A percentile compares a stretch with the other conserved stretches of the same genome.
phyloP scores from a whole-genome alignment of 92 coral and sea anemone species.

The Scolanthus callimorphus region DNA sequence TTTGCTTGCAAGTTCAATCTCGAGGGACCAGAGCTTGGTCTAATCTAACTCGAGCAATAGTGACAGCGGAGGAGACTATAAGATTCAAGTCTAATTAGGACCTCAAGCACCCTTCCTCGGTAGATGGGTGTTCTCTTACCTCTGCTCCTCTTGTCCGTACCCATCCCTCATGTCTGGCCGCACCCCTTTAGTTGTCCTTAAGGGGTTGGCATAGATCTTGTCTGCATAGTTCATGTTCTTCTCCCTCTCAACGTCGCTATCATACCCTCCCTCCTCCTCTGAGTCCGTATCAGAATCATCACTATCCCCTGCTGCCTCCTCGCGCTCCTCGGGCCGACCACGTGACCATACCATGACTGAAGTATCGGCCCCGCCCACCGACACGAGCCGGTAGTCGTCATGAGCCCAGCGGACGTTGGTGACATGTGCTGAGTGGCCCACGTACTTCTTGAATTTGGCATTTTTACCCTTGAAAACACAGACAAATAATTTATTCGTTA shows the following conservation, averaged over 20 bases:
- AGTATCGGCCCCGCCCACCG: constrained; percentile 99
- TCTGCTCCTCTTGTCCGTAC: constrained; percentile 71
- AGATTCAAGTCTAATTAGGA: no score
- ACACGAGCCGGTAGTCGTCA: constrained; percentile 82
- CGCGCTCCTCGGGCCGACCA: constrained; percentile 63
- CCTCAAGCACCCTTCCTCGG: no score
- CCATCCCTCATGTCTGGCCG: constrained; percentile 87
- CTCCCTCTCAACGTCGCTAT: constrained; percentile 92
- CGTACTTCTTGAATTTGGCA: constrained; percentile 95
- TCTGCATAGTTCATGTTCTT: constrained; percentile 90
- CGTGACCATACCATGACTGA: constrained; percentile 97
- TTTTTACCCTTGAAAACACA: constrained; percentile 66
- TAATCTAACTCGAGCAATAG: no score
- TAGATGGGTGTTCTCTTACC: no score
- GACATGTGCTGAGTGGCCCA: constrained; percentile 98
- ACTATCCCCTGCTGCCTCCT: constrained; percentile 88
- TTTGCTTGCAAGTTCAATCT: no score
- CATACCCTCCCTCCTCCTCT: constrained; percentile 97
- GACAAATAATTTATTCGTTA: no score
- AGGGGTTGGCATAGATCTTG: constrained; percentile 90
- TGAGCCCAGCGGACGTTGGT: constrained; percentile 98
- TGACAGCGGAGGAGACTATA: no score
- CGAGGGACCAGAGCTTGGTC: no score
- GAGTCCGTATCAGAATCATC: constrained; percentile 98
- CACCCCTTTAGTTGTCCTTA: constrained; percentile 86